Conservation (phyloP, 2,797 vertebrate genomes). For the Serranus cabrilla region DNA sequence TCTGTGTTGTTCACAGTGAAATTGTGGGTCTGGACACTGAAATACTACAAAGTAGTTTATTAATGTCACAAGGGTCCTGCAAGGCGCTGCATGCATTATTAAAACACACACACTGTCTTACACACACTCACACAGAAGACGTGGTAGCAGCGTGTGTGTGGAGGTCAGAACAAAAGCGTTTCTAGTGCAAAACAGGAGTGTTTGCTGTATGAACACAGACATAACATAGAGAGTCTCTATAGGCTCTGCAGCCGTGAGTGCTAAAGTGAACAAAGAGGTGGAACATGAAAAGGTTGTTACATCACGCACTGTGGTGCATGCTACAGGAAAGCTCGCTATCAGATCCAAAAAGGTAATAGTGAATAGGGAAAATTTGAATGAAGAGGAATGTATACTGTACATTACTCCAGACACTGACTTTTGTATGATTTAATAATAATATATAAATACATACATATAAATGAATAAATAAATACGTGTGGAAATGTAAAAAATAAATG, state of each 20-base stretch:
- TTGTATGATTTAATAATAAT: too few species aligned
- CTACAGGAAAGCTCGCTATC: not conserved
- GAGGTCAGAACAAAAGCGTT: slow-evolving; percentile 24
- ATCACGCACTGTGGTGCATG: not conserved
- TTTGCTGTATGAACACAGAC: slow-evolving; percentile 35
- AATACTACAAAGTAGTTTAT: slow-evolving; percentile 29
- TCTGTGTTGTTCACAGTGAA: slow-evolving; percentile 15
- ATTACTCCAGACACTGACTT: too few species aligned
- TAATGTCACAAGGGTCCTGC: slow-evolving; percentile 37
- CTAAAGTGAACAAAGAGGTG: not conserved
- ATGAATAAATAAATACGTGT: too few species aligned
- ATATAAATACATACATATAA: too few species aligned
- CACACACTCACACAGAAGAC: slow-evolving; percentile 39
- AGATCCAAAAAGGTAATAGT: not conserved
- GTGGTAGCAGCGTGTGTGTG: slow-evolving; percentile 34
- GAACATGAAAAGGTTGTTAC: slow-evolving; percentile 15
- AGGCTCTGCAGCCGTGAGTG: slow-evolving; percentile 5
- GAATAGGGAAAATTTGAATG: too few species aligned
- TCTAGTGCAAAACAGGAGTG: slow-evolving; percentile 32
- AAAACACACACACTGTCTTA: slow-evolving; percentile 42
- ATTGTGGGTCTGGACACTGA: slow-evolving; percentile 16
- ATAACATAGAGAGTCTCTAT: slow-evolving; percentile 22
- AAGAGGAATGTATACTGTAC: too few species aligned
- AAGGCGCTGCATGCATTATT: slow-evolving; percentile 55
- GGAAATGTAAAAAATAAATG: too few species aligned